Conservation (phyloP, 1,140 invertebrate species). For the Drosophila virilis region DNA sequence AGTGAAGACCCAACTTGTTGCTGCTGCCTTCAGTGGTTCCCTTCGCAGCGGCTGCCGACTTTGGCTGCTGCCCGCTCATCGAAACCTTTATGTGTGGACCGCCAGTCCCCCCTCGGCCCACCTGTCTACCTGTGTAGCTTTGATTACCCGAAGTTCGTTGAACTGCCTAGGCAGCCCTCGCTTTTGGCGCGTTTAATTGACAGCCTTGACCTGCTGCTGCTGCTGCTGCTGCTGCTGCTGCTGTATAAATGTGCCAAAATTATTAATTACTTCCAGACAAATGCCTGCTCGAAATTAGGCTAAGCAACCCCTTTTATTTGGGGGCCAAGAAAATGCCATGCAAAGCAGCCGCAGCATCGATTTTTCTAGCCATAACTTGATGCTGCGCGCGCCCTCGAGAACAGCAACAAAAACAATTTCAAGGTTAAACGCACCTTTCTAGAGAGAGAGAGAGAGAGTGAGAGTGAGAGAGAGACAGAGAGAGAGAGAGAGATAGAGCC, state of each 20-base stretch:
- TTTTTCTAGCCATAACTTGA: slow-evolving; percentile 54
- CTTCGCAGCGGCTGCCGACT: neutral
- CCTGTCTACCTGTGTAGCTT: neutral
- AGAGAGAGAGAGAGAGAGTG: neutral
- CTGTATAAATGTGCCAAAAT: slow-evolving; percentile 56
- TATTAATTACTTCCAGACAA: slow-evolving; percentile 62
- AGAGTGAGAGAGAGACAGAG: neutral
- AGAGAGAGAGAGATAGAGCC: neutral
- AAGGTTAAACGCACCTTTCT: slow-evolving; percentile 55
- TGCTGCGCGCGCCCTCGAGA: neutral
- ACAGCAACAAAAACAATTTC: slow-evolving; percentile 27
- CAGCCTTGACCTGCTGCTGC: slow-evolving; percentile 50
- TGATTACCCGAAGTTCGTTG: slow-evolving; percentile 18
- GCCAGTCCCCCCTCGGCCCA: neutral
- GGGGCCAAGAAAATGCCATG: neutral
- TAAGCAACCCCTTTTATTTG: slow-evolving; percentile 59
- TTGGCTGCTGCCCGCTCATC: slow-evolving; percentile 16
- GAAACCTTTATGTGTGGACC: neutral
- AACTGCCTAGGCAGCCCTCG: slow-evolving; percentile 34
- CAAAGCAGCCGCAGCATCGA: slow-evolving; percentile 41
- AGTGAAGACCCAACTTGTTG: slow-evolving; percentile 43
- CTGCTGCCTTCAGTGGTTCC: slow-evolving; percentile 10
- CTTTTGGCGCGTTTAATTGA: slow-evolving; percentile 12
- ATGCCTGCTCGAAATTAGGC: slow-evolving; percentile 17
- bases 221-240: slow-evolving; percentile 24